Evolutionary conservation across 2,113 vertebrate species (phyloP).

Genomic region (Corynorhinus townsendii): DNA sequence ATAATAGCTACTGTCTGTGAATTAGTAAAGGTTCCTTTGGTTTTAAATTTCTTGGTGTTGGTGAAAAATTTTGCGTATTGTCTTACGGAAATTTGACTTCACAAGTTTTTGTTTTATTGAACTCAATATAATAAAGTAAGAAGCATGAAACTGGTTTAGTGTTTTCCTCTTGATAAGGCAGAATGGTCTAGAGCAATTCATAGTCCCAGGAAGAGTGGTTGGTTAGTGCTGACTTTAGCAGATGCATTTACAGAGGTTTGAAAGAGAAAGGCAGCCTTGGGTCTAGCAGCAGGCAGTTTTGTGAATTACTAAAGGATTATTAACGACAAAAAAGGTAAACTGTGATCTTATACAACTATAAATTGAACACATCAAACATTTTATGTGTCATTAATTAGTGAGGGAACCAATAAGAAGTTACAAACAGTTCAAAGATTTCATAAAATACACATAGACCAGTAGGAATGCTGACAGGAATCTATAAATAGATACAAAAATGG

Average conservation of each 20-base stretch:
- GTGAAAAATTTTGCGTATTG: background rate
- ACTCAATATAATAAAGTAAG: background rate
- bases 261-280: background rate
- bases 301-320: background rate
- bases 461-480: background rate
- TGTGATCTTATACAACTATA: background rate
- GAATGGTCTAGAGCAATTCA: background rate
- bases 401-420: background rate
- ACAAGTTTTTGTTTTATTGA: background rate
- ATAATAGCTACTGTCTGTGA: background rate
- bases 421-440: background rate
- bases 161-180: background rate
- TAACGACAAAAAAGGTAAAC: background rate
- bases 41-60: conserved; percentile 16
- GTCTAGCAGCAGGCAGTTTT: background rate
- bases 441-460: background rate
- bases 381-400: background rate
- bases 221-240: background rate
- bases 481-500: background rate
- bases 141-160: background rate
- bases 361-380: background rate
- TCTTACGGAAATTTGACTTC: background rate
- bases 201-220: background rate
- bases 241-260: background rate
- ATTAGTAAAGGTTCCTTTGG: background rate